Percentiles rank a stretch among this genome's conserved stretches.
phyloP scores from a whole-genome alignment of 1,140 invertebrate genomes.

The Coptotermes formosanus region DNA sequence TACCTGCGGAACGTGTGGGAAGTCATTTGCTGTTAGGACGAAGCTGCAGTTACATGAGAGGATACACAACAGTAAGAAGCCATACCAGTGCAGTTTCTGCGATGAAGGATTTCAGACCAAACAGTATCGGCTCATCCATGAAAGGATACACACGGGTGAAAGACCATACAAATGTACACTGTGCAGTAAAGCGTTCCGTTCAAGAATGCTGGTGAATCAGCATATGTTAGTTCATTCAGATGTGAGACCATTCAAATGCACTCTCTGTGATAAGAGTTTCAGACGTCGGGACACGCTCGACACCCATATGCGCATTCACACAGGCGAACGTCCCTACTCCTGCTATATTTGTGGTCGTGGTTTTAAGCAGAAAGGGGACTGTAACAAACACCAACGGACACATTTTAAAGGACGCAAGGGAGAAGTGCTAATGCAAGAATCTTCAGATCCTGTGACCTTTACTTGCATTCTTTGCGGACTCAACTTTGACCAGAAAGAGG shows the following conservation, averaged over 20 bases:
- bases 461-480: too few relatives aligned
- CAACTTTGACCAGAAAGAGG: too few relatives aligned
- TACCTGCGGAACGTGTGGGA: neutral
- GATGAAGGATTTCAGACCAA: constrained; percentile 52
- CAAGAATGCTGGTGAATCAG: neutral
- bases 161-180: constrained; percentile 28
- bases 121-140: neutral
- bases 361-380: too few relatives aligned
- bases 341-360: too few relatives aligned
- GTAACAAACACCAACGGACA: too few relatives aligned
- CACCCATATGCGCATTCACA: constrained; percentile 20
- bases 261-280: constrained; percentile 24
- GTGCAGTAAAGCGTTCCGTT: constrained; percentile 21
- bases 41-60: neutral
- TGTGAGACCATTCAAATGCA: constrained; percentile 23
- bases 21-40: neutral
- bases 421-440: too few relatives aligned
- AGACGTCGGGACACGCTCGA: neutral
- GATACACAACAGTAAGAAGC: constrained; percentile 49
- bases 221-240: constrained; percentile 27
- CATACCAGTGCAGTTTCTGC: constrained; percentile 65
- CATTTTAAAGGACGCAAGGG: too few relatives aligned
- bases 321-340: neutral
- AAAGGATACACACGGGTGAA: constrained; percentile 21
- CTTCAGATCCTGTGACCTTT: too few relatives aligned